Percentiles rank a stretch among this genome's conserved stretches.
phyloP scores from a whole-genome alignment of 2,113 vertebrate genomes.

The Urocolius indicus region DNA sequence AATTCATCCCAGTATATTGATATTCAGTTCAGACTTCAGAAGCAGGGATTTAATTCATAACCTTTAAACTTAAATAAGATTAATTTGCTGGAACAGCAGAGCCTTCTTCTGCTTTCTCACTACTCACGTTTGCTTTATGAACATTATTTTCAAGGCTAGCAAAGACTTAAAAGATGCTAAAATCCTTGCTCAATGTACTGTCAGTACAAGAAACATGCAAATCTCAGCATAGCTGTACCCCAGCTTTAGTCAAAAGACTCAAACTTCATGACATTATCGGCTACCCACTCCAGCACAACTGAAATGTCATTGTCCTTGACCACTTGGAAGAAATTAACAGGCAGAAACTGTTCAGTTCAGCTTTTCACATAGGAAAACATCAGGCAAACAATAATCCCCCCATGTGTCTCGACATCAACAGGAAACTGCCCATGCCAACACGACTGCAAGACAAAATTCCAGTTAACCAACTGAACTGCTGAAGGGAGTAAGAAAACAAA shows the following conservation, averaged over 20 bases:
- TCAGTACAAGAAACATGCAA: background rate
- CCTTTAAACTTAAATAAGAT: conserved; percentile 18
- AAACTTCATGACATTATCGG: background rate
- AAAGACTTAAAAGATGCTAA: conserved; percentile 3
- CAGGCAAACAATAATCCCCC: background rate
- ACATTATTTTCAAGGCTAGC: conserved; percentile 6
- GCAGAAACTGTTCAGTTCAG: background rate
- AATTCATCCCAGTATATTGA: background rate
- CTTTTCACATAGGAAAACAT: background rate
- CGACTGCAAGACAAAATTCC: background rate
- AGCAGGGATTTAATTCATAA: background rate
- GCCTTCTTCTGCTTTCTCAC: background rate
- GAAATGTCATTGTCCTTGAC: background rate
- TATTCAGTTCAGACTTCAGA: background rate
- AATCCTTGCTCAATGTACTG: background rate
- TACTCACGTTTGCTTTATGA: conserved; percentile 1
- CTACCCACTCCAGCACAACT: background rate
- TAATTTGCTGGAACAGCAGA: background rate
- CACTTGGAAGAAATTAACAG: background rate
- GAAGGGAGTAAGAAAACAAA: conserved; percentile 6
- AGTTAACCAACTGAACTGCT: background rate
- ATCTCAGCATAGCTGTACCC: background rate
- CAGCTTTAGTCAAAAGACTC: background rate
- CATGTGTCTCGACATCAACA: background rate
- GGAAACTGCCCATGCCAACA: background rate